A percentile compares a stretch with the other conserved stretches of the same genome.
Evolutionary conservation across 2,888 invertebrate genomes (phyloP).

Genomic region (Pegoplata infirma): DNA sequence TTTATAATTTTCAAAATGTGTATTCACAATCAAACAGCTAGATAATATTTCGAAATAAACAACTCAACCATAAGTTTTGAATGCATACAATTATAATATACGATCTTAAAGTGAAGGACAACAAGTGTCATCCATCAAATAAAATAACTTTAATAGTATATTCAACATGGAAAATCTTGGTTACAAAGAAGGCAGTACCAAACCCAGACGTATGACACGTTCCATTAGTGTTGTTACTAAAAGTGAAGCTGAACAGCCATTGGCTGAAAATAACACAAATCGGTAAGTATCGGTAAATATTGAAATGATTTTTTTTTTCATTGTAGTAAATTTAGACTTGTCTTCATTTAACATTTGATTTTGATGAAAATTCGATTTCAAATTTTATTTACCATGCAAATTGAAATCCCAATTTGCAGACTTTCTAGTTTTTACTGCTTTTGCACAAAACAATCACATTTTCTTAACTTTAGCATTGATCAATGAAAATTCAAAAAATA

Average conservation of each 20-base stretch:
- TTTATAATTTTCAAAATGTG: too few species aligned
- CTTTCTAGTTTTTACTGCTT: too few species aligned
- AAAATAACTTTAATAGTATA: slow-evolving; percentile 26
- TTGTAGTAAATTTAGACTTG: too few species aligned
- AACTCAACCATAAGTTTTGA: slow-evolving; percentile 44
- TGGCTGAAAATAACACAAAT: slow-evolving; percentile 76
- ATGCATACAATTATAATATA: slow-evolving; percentile 49
- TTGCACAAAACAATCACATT: too few species aligned
- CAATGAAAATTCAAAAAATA: too few species aligned
- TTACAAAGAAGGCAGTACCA: slow-evolving; percentile 80
- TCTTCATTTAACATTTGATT: too few species aligned
- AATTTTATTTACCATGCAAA: too few species aligned
- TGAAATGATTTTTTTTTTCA: too few species aligned
- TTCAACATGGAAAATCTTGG: slow-evolving; percentile 82
- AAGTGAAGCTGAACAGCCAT: slow-evolving; percentile 77
- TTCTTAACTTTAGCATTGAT: too few species aligned
- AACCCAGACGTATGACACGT: slow-evolving; percentile 77
- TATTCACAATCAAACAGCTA: background rate
- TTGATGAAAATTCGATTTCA: too few species aligned
- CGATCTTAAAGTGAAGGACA: slow-evolving; percentile 52
- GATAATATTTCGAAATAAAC: slow-evolving; percentile 12
- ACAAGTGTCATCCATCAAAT: slow-evolving; percentile 53
- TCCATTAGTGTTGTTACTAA: slow-evolving; percentile 77
- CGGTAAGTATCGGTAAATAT: slow-evolving; percentile 68
- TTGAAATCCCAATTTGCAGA: too few species aligned